phyloP scores from a whole-genome alignment of 2,113 vertebrate species.

The Protobothrops flavoviridis region DNA sequence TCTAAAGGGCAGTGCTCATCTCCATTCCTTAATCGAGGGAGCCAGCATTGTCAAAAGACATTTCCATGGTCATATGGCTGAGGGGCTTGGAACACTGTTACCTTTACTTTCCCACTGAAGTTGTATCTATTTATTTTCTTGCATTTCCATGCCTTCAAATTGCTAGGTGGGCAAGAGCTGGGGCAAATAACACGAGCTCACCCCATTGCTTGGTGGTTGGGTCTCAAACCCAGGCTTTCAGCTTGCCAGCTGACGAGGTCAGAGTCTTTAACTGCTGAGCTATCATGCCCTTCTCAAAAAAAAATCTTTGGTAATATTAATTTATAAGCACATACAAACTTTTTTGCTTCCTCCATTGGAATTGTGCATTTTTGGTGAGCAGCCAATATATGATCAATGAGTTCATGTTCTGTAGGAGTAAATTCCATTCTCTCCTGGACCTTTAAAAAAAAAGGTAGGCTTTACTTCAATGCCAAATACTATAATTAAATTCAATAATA shows the following conservation, averaged over 20 bases:
- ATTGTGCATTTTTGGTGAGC: slow-evolving; percentile 81
- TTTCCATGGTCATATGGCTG: neutral
- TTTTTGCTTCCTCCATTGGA: slow-evolving; percentile 72
- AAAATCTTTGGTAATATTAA: slow-evolving; percentile 18
- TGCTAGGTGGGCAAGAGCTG: neutral
- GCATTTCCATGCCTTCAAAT: neutral
- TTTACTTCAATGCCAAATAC: neutral
- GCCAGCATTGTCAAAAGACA: neutral
- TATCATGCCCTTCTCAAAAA: neutral
- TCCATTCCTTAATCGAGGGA: neutral
- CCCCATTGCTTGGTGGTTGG: neutral
- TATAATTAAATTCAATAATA: slow-evolving; percentile 2
- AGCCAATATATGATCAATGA: slow-evolving; percentile 84
- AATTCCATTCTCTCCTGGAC: slow-evolving; percentile 69
- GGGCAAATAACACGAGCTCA: no score
- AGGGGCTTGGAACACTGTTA: neutral
- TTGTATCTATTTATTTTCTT: neutral
- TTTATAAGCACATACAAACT: slow-evolving; percentile 74
- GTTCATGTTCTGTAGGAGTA: slow-evolving; percentile 78
- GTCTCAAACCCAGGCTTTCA: neutral
- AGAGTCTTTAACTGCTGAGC: neutral
- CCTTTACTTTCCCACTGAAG: neutral
- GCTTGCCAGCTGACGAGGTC: neutral
- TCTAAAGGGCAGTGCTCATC: no score
- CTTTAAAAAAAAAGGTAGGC: slow-evolving; percentile 34